Percentiles rank a stretch among this genome's conserved stretches.
phyloP scores from a whole-genome alignment of 2,888 invertebrate species.

The Pandemis heparana region DNA sequence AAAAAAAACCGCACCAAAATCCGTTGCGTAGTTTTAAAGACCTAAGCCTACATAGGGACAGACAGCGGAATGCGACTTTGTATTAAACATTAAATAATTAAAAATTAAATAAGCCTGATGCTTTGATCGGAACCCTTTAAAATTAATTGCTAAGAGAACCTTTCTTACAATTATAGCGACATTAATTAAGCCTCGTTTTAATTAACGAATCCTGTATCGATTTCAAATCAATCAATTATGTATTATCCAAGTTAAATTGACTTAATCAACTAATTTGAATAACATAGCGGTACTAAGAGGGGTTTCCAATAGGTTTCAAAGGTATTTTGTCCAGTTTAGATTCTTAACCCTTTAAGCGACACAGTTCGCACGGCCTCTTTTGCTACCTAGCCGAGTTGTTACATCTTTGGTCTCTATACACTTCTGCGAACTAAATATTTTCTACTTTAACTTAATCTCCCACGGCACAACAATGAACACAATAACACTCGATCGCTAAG shows the following conservation, averaged over 20 bases:
- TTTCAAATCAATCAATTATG: conserved; percentile 19
- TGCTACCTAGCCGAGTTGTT: too few relatives aligned
- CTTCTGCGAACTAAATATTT: too few relatives aligned
- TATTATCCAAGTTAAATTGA: conserved; percentile 14
- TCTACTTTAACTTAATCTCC: too few relatives aligned
- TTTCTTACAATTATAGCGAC: not conserved
- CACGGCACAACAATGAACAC: not conserved
- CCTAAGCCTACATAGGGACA: too few relatives aligned
- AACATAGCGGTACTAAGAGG: not conserved
- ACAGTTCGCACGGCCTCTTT: too few relatives aligned
- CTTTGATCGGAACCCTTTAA: not conserved
- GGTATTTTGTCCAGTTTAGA: too few relatives aligned
- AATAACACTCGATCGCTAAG: not conserved
- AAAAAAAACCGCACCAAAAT: too few relatives aligned
- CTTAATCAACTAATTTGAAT: conserved; percentile 1
- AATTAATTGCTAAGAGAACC: not conserved
- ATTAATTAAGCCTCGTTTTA: not conserved
- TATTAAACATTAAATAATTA: not conserved
- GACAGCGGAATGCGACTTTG: too few relatives aligned
- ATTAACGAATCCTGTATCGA: conserved; percentile 11
- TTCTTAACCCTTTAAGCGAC: too few relatives aligned
- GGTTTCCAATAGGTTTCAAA: not conserved
- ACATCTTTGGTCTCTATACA: too few relatives aligned
- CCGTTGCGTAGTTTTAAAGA: too few relatives aligned
- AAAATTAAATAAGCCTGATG: not conserved